Evolutionary conservation across 92 coral and sea anemone species (phyloP), one percentile per base, ranked within the genome.

Genomic region (Galaxea fascicularis): DNA sequence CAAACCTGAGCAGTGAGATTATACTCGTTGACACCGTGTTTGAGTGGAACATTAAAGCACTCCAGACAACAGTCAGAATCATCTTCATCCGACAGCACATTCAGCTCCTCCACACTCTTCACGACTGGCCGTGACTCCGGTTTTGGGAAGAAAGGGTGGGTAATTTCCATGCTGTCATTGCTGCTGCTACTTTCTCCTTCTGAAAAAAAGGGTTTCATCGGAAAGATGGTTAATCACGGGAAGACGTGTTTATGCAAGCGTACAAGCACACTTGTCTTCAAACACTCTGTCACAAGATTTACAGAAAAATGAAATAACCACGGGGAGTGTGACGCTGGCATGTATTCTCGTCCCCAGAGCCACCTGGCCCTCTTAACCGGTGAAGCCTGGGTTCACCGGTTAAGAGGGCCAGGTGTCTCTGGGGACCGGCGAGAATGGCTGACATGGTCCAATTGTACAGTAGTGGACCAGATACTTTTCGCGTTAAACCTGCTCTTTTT

Each of bases 31-130:
- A 84, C 30, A 20, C 98, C 98, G 35, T 92, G 85, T 54, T 84
- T 76, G n/a, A 94, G 75, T 41, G 98, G 95, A 27, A 92, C 98
- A 53, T 91, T 92, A 31, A 83, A 82, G 79, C 98, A 94, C 57
- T 92, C 84, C 71, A 94, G 71, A 20, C 89, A 78, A 54, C 89
- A 86, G 45, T 92, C 98, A 0, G 69, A 83, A 62, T 76, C 91
- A 62, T 72, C 91, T 64, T 76, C 92, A 27, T 84, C 92, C 13
- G 84, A 44, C 3, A 91, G 79, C 56, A 90, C 89, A 39, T 85
- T 80, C 41, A 92, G 77, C 57, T 94, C 95, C 68, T 94, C 98
- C 4, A 93, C 82, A 71, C 98, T 93, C 59, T 85, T 58, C 71
- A 71, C 74, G 54, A 89, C 84, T 53, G 91, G 82, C 64, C 79